Conservation (phyloP, 2,888 invertebrate genomes). For the Odontocerum albicorne region DNA sequence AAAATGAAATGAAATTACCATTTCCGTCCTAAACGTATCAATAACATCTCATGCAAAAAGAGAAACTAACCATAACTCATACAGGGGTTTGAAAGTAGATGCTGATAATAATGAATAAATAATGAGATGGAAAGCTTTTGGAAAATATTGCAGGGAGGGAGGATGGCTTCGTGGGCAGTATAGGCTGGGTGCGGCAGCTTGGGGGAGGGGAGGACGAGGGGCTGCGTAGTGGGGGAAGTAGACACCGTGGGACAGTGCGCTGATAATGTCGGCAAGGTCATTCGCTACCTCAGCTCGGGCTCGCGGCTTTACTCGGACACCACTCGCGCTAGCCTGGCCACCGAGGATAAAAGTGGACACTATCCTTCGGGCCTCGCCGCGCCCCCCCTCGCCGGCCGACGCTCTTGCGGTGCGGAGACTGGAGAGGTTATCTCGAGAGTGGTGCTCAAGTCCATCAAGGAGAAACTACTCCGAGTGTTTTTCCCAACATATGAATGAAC, state of each 20-base stretch:
- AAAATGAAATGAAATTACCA: too few species aligned
- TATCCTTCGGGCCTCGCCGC: too few species aligned
- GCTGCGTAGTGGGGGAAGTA: slow-evolving; percentile 1
- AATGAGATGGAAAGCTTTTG: neutral
- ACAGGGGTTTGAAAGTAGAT: too few species aligned
- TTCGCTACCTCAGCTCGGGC: slow-evolving; percentile 11
- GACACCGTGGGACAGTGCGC: slow-evolving; percentile 20
- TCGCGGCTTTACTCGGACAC: too few species aligned
- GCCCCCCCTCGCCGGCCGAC: too few species aligned
- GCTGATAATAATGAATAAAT: too few species aligned
- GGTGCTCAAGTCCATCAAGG: slow-evolving; percentile 1
- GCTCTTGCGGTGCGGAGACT: neutral
- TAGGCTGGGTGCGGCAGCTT: neutral
- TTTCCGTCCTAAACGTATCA: too few species aligned
- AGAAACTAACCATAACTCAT: too few species aligned
- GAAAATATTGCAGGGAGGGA: too few species aligned
- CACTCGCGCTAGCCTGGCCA: neutral
- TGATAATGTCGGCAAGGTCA: slow-evolving; percentile 20
- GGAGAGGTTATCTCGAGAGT: neutral
- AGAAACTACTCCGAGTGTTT: slow-evolving; percentile 18
- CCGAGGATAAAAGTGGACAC: too few species aligned
- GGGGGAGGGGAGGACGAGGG: neutral
- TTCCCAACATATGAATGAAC: slow-evolving; percentile 17
- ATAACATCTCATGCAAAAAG: too few species aligned
- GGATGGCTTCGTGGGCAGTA: neutral